Percentiles rank a stretch among this genome's conserved stretches.
phyloP scores from a whole-genome alignment of 2,113 vertebrate genomes.

The Xenopus laevis region DNA sequence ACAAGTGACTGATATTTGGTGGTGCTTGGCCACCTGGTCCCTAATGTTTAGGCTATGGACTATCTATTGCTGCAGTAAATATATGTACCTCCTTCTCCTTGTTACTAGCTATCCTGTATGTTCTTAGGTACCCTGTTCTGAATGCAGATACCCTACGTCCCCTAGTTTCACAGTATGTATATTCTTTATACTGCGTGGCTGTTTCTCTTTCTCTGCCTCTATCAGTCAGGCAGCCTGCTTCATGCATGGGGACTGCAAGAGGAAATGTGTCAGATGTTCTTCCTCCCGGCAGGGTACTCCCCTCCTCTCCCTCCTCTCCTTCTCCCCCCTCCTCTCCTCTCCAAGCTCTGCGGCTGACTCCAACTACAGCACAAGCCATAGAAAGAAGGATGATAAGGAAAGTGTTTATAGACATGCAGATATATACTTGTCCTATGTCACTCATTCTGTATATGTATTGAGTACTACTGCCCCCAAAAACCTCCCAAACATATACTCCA shows the following conservation, averaged over 20 bases:
- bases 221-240: conserved; percentile 9
- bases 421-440: too few species aligned
- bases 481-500: too few species aligned
- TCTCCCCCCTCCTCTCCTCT: conserved; percentile 16
- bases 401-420: too few species aligned
- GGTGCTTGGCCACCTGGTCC: too few species aligned
- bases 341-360: conserved; percentile 25
- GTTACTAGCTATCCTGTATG: conserved; percentile 20
- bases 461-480: too few species aligned
- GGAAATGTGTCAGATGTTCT: conserved; percentile 44
- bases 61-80: background rate
- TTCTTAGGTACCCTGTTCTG: conserved; percentile 10
- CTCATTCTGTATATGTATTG: too few species aligned
- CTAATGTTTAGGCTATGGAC: background rate
- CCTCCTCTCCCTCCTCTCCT: conserved; percentile 19
- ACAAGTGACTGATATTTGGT: too few species aligned
- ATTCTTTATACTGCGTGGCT: too few species aligned
- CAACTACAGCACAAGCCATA: too few species aligned
- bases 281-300: conserved; percentile 36
- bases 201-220: background rate
- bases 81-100: conserved; percentile 1
- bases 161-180: conserved; percentile 1
- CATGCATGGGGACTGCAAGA: conserved; percentile 25
- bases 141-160: conserved; percentile 7
- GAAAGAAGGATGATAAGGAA: too few species aligned